phyloP scores from a whole-genome alignment of 2,888 invertebrate species.

The Stenotaenia linearis region DNA sequence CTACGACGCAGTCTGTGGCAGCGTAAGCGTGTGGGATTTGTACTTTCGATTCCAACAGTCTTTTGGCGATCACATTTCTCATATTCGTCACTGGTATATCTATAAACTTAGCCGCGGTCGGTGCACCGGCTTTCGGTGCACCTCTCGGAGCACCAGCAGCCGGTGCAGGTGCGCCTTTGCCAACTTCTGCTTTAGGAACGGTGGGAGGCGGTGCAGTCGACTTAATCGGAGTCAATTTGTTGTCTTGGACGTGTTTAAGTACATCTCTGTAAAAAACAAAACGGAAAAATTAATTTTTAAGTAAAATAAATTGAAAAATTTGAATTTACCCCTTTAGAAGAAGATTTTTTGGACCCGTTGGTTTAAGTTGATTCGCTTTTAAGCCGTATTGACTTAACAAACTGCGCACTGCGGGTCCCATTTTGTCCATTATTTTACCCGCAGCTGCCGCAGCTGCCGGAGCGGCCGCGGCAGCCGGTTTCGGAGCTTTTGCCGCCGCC shows the following conservation, averaged over 20 bases:
- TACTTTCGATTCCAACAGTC: slow-evolving; percentile 50
- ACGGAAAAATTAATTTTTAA: neutral
- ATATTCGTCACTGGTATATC: slow-evolving; percentile 49
- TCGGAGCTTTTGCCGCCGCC: slow-evolving; percentile 36
- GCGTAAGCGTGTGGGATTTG: slow-evolving; percentile 60
- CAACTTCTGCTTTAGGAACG: neutral
- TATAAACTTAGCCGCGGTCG: slow-evolving; percentile 35
- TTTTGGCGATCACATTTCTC: slow-evolving; percentile 49
- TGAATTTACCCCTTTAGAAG: neutral
- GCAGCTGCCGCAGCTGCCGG: neutral
- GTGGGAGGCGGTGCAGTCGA: neutral
- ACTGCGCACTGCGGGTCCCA: neutral
- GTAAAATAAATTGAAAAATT: neutral
- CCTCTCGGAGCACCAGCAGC: neutral
- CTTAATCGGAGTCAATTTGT: neutral
- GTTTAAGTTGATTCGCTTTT: neutral
- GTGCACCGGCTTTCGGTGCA: neutral
- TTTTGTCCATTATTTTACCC: neutral
- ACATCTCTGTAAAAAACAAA: neutral
- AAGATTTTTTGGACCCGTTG: neutral
- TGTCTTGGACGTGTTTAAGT: neutral
- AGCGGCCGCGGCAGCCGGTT: slow-evolving; percentile 32
- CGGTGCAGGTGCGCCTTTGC: too few relatives aligned
- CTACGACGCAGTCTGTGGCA: slow-evolving; percentile 54
- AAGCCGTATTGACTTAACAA: neutral